phyloP scores from a whole-genome alignment of 2,113 vertebrate genomes.

The Athene cunicularia region DNA sequence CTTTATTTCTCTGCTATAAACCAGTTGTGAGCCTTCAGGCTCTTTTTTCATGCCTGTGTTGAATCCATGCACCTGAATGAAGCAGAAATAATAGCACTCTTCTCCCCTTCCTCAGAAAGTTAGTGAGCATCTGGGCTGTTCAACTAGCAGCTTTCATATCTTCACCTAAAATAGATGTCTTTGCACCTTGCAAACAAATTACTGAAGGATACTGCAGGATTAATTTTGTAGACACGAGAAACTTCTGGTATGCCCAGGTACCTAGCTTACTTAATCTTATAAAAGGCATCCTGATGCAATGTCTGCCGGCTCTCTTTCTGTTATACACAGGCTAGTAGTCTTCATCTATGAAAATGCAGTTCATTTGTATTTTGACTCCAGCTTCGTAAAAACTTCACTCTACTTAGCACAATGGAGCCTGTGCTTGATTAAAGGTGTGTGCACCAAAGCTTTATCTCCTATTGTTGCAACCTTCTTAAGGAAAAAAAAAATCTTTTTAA shows the following conservation, averaged over 20 bases:
- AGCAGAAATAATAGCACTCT: background rate
- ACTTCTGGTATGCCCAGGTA: rapidly evolving
- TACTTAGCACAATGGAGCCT: background rate
- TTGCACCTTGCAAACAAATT: background rate
- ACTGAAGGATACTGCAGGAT: background rate
- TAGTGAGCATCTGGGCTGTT: background rate
- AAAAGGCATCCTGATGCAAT: background rate
- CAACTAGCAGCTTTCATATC: background rate
- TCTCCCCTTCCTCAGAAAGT: background rate
- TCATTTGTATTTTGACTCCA: background rate
- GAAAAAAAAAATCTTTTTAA: background rate
- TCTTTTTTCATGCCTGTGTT: background rate
- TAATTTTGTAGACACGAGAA: background rate
- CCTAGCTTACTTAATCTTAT: background rate
- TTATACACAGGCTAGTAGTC: background rate
- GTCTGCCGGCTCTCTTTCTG: background rate
- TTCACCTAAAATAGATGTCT: background rate
- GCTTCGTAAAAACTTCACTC: background rate
- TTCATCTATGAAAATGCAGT: background rate
- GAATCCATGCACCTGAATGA: background rate
- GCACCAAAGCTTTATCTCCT: background rate
- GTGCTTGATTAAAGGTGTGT: background rate
- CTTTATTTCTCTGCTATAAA: background rate
- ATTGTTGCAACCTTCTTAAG: background rate
- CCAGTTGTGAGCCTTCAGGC: background rate